Conservation (phyloP, 2,113 vertebrate genomes). For the Orthochromis indermauri region DNA sequence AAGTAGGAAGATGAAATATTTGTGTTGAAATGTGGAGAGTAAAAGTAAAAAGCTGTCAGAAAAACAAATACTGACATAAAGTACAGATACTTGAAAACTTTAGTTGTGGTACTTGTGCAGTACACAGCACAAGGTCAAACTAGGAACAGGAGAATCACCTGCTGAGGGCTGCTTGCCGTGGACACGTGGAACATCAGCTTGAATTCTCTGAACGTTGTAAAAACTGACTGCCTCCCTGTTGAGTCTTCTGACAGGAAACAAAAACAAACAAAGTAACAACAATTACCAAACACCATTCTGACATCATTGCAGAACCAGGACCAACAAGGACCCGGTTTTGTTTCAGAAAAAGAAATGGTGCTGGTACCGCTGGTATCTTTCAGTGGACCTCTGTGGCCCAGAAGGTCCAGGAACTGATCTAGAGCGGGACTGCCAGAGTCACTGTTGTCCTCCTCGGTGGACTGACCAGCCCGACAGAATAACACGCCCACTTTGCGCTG, state of each 20-base stretch:
- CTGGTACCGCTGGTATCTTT: not conserved
- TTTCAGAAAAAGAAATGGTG: not conserved
- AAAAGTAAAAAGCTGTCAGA: not conserved
- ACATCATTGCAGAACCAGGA: not conserved
- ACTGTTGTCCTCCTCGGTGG: not conserved
- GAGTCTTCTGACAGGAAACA: not conserved
- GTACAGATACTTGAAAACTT: not conserved
- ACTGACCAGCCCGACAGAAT: not conserved
- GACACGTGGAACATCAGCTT: not conserved
- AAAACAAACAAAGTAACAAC: not conserved
- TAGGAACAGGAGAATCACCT: not conserved
- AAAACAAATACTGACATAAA: not conserved
- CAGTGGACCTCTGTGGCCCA: not conserved
- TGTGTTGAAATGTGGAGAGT: not conserved
- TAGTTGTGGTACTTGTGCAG: not conserved
- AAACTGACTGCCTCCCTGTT: not conserved
- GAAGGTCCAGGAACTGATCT: not conserved
- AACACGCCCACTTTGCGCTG: not conserved
- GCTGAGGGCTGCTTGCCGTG: not conserved
- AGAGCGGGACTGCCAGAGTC: not conserved
- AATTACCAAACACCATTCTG: not conserved
- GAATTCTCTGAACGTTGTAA: not conserved
- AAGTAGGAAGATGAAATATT: not conserved
- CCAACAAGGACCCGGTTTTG: not conserved
- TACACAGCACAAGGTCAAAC: not conserved